phyloP scores from a whole-genome alignment of 30 jellyfish, hydroid and myxozoan species.

The Aurelia coerulea region DNA sequence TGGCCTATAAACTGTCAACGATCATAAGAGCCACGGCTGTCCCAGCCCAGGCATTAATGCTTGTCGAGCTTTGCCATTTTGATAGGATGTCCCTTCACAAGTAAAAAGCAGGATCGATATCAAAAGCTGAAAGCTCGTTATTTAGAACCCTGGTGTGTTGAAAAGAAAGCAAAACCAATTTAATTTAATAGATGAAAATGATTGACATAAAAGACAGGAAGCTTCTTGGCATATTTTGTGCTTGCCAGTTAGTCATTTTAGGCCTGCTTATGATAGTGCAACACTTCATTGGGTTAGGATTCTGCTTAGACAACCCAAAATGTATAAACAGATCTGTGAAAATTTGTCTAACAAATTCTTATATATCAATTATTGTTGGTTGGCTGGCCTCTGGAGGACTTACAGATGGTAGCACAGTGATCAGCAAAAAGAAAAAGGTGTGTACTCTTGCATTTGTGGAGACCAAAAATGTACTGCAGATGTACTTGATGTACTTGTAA shows the following conservation, averaged over 20 bases:
- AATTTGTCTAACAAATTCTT: constrained; percentile 1
- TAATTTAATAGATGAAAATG: background rate
- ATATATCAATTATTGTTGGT: constrained; percentile 16
- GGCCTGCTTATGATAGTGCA: background rate
- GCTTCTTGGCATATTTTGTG: constrained; percentile 20
- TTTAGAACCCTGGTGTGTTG: too few species aligned
- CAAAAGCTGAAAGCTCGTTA: too few species aligned
- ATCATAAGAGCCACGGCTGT: too few species aligned
- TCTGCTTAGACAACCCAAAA: constrained; percentile 17
- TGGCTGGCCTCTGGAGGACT: constrained; percentile 42
- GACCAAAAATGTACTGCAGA: too few species aligned
- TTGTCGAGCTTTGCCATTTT: too few species aligned
- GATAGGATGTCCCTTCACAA: too few species aligned
- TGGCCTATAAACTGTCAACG: too few species aligned
- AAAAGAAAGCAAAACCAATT: too few species aligned
- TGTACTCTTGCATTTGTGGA: background rate
- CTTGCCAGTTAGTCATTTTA: background rate
- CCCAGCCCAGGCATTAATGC: too few species aligned
- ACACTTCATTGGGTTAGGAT: constrained; percentile 12
- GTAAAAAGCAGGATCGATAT: too few species aligned
- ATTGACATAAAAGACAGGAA: constrained; percentile 2
- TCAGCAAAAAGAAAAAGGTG: constrained; percentile 19
- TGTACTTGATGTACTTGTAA: too few species aligned
- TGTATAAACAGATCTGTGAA: constrained; percentile 19
- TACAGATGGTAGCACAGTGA: background rate